Base-by-base conservation (phyloP, 2,797 vertebrate genomes). In the Echeneis naucrates region DNA sequence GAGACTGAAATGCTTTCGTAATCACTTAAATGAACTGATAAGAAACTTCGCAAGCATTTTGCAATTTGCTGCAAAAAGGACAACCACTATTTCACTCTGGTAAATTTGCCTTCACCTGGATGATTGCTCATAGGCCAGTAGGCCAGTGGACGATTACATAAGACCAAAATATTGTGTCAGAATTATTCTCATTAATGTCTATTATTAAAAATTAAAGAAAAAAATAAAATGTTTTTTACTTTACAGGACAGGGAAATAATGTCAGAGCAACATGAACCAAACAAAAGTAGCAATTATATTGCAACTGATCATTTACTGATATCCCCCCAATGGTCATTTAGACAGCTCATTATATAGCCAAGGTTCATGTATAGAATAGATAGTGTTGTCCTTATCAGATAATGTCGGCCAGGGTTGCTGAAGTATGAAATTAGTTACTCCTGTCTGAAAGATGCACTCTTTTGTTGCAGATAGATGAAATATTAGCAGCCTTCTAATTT, bases 1-100 rank as follows among this genome's bases (percentile, higher is more conserved):
- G 85, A 68, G 75, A 89, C 64, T 81, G 72, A 88, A 90, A 87
- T 90, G 87, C 68, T 87, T 87, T 88, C 71, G 55, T 88, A 84
- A 93, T 93, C 83, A 77, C 86, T 88, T 78, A 89, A 92, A 89
- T 83, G 68, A 83, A 89, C 68, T 80, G 93, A 94, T 94, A 93
- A 93, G 88, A 87, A 91, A 90, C 81, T 85, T 89, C 90, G 83
- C 80, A 87, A 86, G 74, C 79, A 71, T 80, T 74, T 77, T 62
- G 76, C 79, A 85, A 77, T 77, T 84, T 83, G 64, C 81, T 68
- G 74, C 78, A 55, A 60, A 78, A 82, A 87, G 72, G 71, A 83
- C 72, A 81, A 72, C 56, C 74, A 59, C 72, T 78, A 47, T 83
- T 82, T 80, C 64, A 30, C 56, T 56, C 65, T 70, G 61, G 61